A percentile compares a stretch with the other conserved stretches of the same genome.
phyloP scores from a whole-genome alignment of 1,140 invertebrate species.

The Hyles euphorbiae region DNA sequence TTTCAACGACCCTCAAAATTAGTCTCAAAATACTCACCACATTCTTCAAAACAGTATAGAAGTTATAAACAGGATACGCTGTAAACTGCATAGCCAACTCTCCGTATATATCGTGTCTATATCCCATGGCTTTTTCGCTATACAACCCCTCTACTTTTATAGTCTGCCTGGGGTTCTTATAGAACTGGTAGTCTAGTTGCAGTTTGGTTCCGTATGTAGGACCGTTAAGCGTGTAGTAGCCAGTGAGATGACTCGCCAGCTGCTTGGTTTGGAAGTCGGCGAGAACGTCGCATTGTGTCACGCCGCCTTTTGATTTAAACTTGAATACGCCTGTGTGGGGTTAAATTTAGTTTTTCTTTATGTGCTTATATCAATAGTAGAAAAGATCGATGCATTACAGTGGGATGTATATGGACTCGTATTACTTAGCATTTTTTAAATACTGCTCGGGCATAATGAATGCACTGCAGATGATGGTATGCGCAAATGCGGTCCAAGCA shows the following conservation, averaged over 20 bases:
- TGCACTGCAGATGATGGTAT: too few relatives aligned
- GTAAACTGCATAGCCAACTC: slow-evolving; percentile 82
- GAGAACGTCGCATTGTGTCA: slow-evolving; percentile 82
- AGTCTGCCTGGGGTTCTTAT: slow-evolving; percentile 79
- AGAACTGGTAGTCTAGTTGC: slow-evolving; percentile 81
- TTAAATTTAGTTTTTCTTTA: too few relatives aligned
- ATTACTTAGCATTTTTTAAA: too few relatives aligned
- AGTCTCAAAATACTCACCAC: slow-evolving; percentile 64
- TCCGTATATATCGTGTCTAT: slow-evolving; percentile 78
- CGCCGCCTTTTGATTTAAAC: slow-evolving; percentile 78
- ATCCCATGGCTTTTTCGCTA: slow-evolving; percentile 77
- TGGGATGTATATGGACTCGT: too few relatives aligned
- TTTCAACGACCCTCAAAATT: too few relatives aligned
- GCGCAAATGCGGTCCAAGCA: too few relatives aligned
- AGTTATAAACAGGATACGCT: slow-evolving; percentile 85
- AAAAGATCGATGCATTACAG: too few relatives aligned
- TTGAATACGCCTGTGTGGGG: slow-evolving; percentile 45
- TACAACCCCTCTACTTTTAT: slow-evolving; percentile 80
- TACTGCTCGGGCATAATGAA: too few relatives aligned
- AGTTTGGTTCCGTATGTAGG: slow-evolving; percentile 75
- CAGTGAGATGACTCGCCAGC: slow-evolving; percentile 79
- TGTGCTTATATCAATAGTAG: too few relatives aligned
- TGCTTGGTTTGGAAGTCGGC: slow-evolving; percentile 82
- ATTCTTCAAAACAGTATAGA: slow-evolving; percentile 80
- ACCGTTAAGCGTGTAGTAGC: slow-evolving; percentile 79